These are phyloP conservation scores for Drosophila buzzatii DNA, from an alignment of 2,888 invertebrate species.

Conservation along the genomic window DNA sequence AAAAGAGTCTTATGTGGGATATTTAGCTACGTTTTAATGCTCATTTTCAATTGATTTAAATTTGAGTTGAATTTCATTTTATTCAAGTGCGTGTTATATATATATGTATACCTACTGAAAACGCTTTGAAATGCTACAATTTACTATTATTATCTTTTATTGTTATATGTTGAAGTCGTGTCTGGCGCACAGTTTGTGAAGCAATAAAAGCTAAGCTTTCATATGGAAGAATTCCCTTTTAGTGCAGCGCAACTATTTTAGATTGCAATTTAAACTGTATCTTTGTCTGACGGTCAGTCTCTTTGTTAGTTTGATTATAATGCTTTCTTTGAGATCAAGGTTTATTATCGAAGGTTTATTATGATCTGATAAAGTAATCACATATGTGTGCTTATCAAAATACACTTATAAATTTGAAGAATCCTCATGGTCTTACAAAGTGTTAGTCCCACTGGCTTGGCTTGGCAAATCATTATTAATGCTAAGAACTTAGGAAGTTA, in stretches of 20 bases:
- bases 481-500: no score
- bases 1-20: neutral
- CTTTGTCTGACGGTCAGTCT: neutral
- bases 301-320: no score
- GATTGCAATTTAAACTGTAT: neutral
- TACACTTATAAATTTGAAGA: neutral
- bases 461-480: neutral
- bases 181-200: neutral
- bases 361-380: no score
- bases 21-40: neutral
- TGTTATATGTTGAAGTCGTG: neutral
- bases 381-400: neutral
- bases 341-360: no score
- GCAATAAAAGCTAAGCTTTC: neutral
- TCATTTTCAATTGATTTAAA: constrained; percentile 8
- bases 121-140: neutral
- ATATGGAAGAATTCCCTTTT: neutral
- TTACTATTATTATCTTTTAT: neutral
- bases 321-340: no score
- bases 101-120: neutral
- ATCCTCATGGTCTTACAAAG: neutral
- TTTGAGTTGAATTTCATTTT: constrained; percentile 1
- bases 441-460: neutral
- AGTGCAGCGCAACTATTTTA: neutral
- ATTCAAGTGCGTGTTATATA: neutral